phyloP scores from a whole-genome alignment of 2,113 vertebrate species.

The Isurus oxyrinchus region DNA sequence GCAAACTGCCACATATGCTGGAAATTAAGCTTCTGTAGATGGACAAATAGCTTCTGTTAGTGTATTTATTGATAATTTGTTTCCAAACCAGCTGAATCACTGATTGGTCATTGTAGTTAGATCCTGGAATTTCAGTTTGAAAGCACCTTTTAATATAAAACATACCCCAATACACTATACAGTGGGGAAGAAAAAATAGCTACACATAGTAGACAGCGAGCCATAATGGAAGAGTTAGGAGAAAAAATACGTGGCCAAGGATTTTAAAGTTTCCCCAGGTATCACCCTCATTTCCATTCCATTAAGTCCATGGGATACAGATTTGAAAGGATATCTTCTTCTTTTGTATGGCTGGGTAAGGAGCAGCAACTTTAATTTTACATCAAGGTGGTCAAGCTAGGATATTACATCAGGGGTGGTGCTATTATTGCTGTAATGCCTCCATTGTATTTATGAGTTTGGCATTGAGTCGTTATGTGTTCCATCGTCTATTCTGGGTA shows the following conservation, averaged over 20 bases:
- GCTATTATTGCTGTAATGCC: too few species aligned
- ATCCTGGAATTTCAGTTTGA: neutral
- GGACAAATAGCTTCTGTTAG: constrained; percentile 1
- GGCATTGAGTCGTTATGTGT: too few species aligned
- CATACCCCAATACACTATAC: neutral
- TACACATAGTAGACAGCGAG: neutral
- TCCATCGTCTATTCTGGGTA: too few species aligned
- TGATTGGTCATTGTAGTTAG: neutral
- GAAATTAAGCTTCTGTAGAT: neutral
- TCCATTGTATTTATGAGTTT: too few species aligned
- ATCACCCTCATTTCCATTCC: too few species aligned
- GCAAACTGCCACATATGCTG: neutral
- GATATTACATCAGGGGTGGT: too few species aligned
- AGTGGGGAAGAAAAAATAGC: neutral
- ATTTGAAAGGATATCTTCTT: too few species aligned
- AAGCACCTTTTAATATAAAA: neutral
- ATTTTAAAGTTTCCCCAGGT: neutral
- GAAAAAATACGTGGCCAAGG: neutral
- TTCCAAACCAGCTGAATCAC: neutral
- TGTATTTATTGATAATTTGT: neutral
- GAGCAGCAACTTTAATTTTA: too few species aligned
- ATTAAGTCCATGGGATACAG: too few species aligned
- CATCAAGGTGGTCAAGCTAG: too few species aligned
- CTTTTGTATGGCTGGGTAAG: too few species aligned
- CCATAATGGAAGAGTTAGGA: neutral